Conservation (phyloP, 2,797 vertebrate genomes). For the Diglossa cyanea region DNA sequence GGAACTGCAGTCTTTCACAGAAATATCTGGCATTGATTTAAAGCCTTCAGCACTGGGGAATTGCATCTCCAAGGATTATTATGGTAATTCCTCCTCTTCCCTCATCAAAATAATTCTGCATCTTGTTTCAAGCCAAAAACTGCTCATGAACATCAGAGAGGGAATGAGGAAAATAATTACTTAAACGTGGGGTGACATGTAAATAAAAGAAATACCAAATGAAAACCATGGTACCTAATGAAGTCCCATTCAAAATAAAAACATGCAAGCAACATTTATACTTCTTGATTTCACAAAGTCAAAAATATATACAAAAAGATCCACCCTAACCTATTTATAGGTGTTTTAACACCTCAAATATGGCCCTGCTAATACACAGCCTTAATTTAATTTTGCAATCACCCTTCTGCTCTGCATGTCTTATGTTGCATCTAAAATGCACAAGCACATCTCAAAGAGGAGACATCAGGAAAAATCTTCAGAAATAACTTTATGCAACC, state of each 20-base stretch:
- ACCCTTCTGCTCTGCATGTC: not conserved
- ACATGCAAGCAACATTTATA: not conserved
- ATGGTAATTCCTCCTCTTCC: not conserved
- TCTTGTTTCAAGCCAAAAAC: not conserved
- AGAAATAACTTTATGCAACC: not conserved
- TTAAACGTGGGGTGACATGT: not conserved
- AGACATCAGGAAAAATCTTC: not conserved
- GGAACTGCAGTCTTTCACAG: not conserved
- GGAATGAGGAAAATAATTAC: not conserved
- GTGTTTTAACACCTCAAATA: not conserved
- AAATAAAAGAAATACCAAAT: not conserved
- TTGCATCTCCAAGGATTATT: not conserved
- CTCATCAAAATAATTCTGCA: not conserved
- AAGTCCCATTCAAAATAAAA: not conserved
- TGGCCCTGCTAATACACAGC: not conserved
- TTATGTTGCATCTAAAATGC: not conserved
- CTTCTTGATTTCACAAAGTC: not conserved
- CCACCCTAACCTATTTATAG: not conserved
- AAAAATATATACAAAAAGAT: not conserved
- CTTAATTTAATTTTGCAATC: not conserved
- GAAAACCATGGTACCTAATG: not conserved
- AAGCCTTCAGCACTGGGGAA: not conserved
- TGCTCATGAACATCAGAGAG: not conserved
- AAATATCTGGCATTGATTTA: not conserved
- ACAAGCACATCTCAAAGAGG: not conserved